These are phyloP conservation scores for Scaptomyza montana DNA, from an alignment of 1,140 invertebrate species.

Conservation along the genomic window DNA sequence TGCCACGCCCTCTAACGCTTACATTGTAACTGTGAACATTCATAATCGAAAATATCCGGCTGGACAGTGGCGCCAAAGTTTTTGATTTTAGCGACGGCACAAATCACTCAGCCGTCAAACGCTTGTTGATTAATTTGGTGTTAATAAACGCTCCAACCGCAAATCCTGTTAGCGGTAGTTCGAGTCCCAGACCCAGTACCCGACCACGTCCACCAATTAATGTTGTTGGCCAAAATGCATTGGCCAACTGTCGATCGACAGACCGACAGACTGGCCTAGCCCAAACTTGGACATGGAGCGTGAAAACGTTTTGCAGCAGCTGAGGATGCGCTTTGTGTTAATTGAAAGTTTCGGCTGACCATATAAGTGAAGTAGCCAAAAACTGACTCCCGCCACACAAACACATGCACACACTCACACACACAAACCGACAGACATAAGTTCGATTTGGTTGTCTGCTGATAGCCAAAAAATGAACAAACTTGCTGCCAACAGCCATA, in stretches of 20 bases:
- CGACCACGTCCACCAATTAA: slow-evolving; percentile 61
- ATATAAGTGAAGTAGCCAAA: slow-evolving; percentile 71
- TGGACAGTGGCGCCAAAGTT: slow-evolving; percentile 60
- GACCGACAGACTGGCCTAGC: slow-evolving; percentile 19
- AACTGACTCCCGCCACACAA: slow-evolving; percentile 34
- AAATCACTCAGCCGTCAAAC: slow-evolving; percentile 79
- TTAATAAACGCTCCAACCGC: slow-evolving; percentile 62
- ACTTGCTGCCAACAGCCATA: slow-evolving; percentile 58
- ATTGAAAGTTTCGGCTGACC: slow-evolving; percentile 75
- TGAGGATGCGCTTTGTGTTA: slow-evolving; percentile 77
- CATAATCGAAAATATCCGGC: slow-evolving; percentile 48
- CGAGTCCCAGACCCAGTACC: slow-evolving; percentile 23
- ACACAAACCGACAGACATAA: slow-evolving; percentile 13
- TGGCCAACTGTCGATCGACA: slow-evolving; percentile 21
- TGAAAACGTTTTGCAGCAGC: slow-evolving; percentile 63
- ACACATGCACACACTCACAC: slow-evolving; percentile 4
- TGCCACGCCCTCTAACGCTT: slow-evolving; percentile 39
- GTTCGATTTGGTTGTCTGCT: slow-evolving; percentile 71
- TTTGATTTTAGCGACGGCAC: slow-evolving; percentile 54
- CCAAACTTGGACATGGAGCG: slow-evolving; percentile 72
- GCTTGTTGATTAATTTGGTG: slow-evolving; percentile 79
- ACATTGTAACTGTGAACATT: slow-evolving; percentile 34
- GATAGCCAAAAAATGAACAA: slow-evolving; percentile 71
- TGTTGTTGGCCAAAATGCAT: slow-evolving; percentile 34
- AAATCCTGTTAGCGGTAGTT: slow-evolving; percentile 52